Percentiles rank a stretch among this genome's conserved stretches.
Evolutionary conservation across 2,113 vertebrate genomes (phyloP).

Genomic region (Elephas maximus): DNA sequence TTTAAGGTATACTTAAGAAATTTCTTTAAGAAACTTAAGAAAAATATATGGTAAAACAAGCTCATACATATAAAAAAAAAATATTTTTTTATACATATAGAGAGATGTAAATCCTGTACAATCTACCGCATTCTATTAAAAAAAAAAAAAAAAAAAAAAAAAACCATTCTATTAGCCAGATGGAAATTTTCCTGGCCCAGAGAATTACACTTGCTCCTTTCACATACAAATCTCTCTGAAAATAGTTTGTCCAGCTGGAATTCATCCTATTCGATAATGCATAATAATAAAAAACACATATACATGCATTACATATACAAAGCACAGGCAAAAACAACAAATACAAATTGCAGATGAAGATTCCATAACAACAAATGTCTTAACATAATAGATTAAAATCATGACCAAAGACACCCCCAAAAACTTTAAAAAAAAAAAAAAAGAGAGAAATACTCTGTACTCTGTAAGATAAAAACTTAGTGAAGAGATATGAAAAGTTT

Average conservation of each 20-base stretch:
- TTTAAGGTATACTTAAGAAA: not conserved
- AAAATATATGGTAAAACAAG: not conserved
- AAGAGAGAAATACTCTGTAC: not conserved
- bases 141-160: too few species aligned
- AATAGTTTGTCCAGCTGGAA: not conserved
- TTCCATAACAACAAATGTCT: not conserved
- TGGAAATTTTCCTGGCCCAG: not conserved
- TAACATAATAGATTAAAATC: not conserved
- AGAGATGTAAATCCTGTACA: not conserved
- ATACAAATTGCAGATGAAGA: not conserved
- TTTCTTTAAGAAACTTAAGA: not conserved
- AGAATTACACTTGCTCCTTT: not conserved
- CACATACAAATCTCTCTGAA: not conserved
- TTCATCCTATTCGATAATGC: not conserved
- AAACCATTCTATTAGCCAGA: not conserved
- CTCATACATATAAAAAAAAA: not conserved
- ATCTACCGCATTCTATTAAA: not conserved
- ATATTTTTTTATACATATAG: not conserved
- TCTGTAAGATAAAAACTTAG: not conserved
- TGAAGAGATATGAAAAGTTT: not conserved
- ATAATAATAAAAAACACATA: not conserved
- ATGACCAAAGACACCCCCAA: not conserved
- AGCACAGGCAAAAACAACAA: not conserved
- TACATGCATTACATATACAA: not conserved
- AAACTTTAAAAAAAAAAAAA: not conserved